These are phyloP conservation scores for Cepaea hortensis DNA, from an alignment of 2,888 invertebrate species.

Conservation along the genomic window DNA sequence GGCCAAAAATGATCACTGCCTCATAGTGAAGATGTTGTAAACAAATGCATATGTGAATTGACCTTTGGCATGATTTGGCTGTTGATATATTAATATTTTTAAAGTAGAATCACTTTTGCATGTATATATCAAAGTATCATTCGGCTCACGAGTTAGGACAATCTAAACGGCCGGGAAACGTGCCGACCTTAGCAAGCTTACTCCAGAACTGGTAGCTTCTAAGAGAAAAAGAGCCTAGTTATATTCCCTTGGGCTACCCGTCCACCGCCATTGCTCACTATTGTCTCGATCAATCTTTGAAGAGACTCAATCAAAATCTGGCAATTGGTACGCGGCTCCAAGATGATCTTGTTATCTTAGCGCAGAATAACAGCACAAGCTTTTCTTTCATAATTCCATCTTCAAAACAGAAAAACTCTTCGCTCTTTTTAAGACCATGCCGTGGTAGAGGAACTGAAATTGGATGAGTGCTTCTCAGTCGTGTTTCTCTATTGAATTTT, in stretches of 20 bases:
- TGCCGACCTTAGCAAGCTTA: too few species aligned
- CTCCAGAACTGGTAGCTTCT: too few species aligned
- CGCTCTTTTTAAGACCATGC: not conserved
- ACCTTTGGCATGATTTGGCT: too few species aligned
- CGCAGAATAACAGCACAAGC: constrained; percentile 1
- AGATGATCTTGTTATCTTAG: not conserved
- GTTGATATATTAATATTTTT: too few species aligned
- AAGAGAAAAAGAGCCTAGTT: too few species aligned
- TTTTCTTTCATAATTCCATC: constrained; percentile 23
- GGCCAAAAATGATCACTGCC: too few species aligned
- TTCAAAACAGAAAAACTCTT: constrained; percentile 9
- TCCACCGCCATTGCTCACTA: not conserved
- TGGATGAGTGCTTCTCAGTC: constrained; percentile 35
- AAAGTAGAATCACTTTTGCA: too few species aligned
- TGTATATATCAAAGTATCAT: too few species aligned
- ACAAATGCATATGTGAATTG: too few species aligned
- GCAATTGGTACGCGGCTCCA: constrained; percentile 2
- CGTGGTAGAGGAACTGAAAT: constrained; percentile 13
- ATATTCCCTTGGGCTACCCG: not conserved
- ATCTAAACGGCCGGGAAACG: too few species aligned
- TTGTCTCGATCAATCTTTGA: constrained; percentile 9
- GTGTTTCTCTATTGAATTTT: constrained; percentile 39
- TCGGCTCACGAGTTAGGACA: too few species aligned
- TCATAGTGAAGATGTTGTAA: too few species aligned
- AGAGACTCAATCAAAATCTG: constrained; percentile 25